Evolutionary conservation across 2,888 invertebrate species (phyloP), one percentile per base, ranked within the genome.

Genomic region (Chloroclysta siterata): DNA sequence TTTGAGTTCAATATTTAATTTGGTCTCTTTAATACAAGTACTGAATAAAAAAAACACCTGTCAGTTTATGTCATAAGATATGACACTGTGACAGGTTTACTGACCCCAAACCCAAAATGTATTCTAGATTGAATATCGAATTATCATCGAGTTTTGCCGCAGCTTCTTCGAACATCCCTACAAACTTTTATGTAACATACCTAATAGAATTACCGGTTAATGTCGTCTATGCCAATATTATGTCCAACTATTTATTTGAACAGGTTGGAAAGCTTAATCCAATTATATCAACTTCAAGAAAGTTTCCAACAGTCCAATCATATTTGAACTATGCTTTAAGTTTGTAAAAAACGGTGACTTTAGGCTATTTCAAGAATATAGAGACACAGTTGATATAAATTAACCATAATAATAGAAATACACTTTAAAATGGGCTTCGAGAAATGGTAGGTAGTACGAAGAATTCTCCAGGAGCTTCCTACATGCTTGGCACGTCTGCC

Each of bases 401-500:
- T 22, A 22, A 22, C 22, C 22, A 22, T 22, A 2, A 22, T 22
- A 2, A 22, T 22, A 22, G 22, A 22, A 22, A 22, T 22, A 17
- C 17, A 10, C 10, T 55, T 48, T 39, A 39, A 48, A 48, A 48
- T 7, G 47, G 48, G 41, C 39, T 22, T 56, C 56, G 41, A 56
- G 28, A 50, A 41, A 14, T 2, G 60, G 61, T 68, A 68, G 44
- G 44, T 55, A 62, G 60, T 70, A 63, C 59, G 59, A 64, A 42
- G 48, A 59, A 64, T 55, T 2, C 54, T 60, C 33, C 48, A 60
- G 52, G 56, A 57, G 65, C 75, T 80, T 44, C 63, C 56, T n/a
- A 42, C 51, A 82, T 79, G 84, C 83, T 66, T 66, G 75, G 77
- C 87, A 87, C 87, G 86, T 86, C 75, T 76, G 70, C 67, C 71